Conservation (phyloP, 2,113 vertebrate species). For the Dromas ardeola region DNA sequence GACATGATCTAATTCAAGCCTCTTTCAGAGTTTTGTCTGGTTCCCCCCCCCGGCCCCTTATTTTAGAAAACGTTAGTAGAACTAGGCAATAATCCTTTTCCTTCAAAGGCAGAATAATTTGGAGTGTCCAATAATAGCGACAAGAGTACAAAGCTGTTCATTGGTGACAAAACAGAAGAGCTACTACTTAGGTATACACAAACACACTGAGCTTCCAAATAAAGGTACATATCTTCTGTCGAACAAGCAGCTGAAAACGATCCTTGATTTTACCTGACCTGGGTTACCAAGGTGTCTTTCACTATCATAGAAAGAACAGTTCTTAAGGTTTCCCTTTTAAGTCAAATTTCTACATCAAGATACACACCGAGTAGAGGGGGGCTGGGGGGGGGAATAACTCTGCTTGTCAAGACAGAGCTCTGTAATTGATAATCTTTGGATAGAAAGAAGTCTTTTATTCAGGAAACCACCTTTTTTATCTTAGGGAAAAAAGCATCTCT, state of each 20-base stretch:
- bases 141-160: not conserved
- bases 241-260: not conserved
- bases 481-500: not conserved
- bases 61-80: not conserved
- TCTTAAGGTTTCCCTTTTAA: not conserved
- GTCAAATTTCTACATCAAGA: not conserved
- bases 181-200: not conserved
- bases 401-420: not conserved
- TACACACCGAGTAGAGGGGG: not conserved
- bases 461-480: not conserved
- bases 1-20: not conserved
- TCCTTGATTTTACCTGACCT: not conserved
- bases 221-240: not conserved
- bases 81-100: not conserved
- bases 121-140: not conserved
- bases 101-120: not conserved
- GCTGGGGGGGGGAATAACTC: not conserved
- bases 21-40: not conserved
- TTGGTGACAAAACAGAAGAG: not conserved
- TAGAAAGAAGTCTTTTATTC: not conserved
- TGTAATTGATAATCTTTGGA: not conserved
- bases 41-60: not conserved
- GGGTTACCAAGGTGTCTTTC: not conserved
- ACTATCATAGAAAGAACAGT: not conserved
- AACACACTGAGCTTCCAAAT: not conserved